Conservation (phyloP, 2,797 vertebrate genomes). For the Esox lucius region DNA sequence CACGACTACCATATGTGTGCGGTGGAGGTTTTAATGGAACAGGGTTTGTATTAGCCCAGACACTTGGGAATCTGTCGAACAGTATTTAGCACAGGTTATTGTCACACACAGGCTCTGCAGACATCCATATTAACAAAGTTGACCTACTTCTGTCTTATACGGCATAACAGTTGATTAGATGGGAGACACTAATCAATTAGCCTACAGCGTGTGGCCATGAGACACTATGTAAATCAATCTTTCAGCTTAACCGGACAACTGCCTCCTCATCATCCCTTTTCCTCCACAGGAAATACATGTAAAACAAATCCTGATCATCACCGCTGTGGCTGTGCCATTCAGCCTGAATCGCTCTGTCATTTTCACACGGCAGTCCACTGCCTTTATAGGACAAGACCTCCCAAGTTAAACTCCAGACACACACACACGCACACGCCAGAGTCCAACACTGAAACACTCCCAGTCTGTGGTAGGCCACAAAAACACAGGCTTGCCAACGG, state of each 20-base stretch:
- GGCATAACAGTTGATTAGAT: not conserved
- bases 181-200: not conserved
- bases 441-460: conserved; percentile 38
- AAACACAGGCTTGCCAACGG: conserved; percentile 34
- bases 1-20: conserved; percentile 29
- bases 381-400: conserved; percentile 25
- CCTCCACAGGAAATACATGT: not conserved
- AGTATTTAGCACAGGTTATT: not conserved
- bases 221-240: not conserved
- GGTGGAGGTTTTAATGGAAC: conserved; percentile 3
- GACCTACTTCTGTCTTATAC: not conserved
- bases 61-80: not conserved
- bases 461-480: conserved; percentile 62
- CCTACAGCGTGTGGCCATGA: not conserved
- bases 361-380: conserved; percentile 7
- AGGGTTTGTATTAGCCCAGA: not conserved
- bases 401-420: conserved; percentile 35
- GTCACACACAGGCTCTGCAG: not conserved
- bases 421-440: conserved; percentile 19
- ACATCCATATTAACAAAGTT: not conserved
- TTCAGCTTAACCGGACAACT: not conserved
- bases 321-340: not conserved
- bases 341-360: not conserved
- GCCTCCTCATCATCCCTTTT: not conserved
- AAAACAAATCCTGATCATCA: not conserved